Evolutionary conservation across 2,113 vertebrate species (phyloP), one percentile per base, ranked within the genome.

Genomic region (Tretioscincus oriximinensis): DNA sequence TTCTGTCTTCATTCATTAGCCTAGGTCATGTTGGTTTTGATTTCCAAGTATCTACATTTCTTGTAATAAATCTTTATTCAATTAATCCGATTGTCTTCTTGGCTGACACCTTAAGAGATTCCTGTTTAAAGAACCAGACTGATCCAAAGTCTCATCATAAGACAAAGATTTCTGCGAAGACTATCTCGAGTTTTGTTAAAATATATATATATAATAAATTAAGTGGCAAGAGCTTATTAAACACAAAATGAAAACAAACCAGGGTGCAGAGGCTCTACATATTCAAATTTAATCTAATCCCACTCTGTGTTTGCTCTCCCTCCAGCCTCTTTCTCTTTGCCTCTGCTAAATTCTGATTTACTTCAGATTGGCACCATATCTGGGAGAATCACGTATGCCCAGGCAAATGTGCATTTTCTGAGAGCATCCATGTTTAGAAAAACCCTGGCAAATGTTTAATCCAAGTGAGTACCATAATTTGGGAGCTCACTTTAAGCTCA

Each of bases 1-100:
- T 77, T 66, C 76, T 77, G 76, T 67, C 63, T 65, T 67, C 18
- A 77, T 47, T 29, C 41, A 77, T 77, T 51, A 77, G 63, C 28
- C 41, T 49, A 77, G 65, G 41, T 77, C 20, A 66, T 51, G 11
- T 4, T 66, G 41, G 45, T n/a, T 66, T 66, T 77, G 45, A 51
- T 67, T 77, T 28, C 64, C 20, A 77, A 7, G 21, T 63, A 26
- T 47, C 63, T 66, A 66, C 45, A 76, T 66, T 77, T 77, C 61
- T 77, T 28, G 65, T 51, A 49, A 77, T 29, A 77, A 77, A 49
- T 20, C 24, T 49, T 65, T 26, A 12, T 77, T 65, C 75, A 5
- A 28, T 47, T 51, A 67, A 77, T 47, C 45, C 20, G 9, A 47
- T 65, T 65, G 41, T 45, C 54, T 76, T 76, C 31, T 64, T 76